Evolutionary conservation across 2,888 invertebrate genomes (phyloP), one percentile per base, ranked within the genome.

Genomic region (Drosophila yooni): DNA sequence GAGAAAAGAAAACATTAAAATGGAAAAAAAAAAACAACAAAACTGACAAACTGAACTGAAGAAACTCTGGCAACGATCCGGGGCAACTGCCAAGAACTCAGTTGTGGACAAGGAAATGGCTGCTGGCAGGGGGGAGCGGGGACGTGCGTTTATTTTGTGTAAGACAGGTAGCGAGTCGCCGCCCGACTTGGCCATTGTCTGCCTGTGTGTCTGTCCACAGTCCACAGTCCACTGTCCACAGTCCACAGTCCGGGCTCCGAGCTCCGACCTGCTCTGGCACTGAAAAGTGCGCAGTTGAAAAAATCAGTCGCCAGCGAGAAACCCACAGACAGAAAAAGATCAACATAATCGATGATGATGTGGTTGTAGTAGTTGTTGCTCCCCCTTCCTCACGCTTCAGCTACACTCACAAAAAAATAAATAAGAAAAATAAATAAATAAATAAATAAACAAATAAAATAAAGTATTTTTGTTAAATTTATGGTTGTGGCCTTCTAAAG

Each of bases 261-360:
- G 40, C 62, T 60, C 31, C 43, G 40, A 40, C 57, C 67, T 63
- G 33, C 33, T 36, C 66, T 72, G 69, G 48, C 64, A 59, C 62
- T 67, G 68, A 83, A 82, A 89, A 82, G 84, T 87, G 85, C 85
- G 89, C 85, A 89, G 85, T 82, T 89, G 76, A 85, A 85, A 40
- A 69, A 79, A 76, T 70, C 69, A 76, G 70, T 74, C 69, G 79
- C 68, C 61, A 65, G 76, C 13, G 31, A 63, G 72, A 69, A 74
- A 83, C 73, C 68, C 70, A 67, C 70, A 67, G 76, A 73, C 69
- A 74, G 61, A 75, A 79, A 88, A 89, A 88, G 74, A 86, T 88
- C 85, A 89, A 88, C 85, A 86, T 89, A 86, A 86, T 89, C 85
- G 89, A 86, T 89, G 89, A 86, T 89, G 85, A 89, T 88, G 85